Evolutionary conservation across 2,888 invertebrate genomes (phyloP).

Genomic region (Zygothrica quintamaculata): DNA sequence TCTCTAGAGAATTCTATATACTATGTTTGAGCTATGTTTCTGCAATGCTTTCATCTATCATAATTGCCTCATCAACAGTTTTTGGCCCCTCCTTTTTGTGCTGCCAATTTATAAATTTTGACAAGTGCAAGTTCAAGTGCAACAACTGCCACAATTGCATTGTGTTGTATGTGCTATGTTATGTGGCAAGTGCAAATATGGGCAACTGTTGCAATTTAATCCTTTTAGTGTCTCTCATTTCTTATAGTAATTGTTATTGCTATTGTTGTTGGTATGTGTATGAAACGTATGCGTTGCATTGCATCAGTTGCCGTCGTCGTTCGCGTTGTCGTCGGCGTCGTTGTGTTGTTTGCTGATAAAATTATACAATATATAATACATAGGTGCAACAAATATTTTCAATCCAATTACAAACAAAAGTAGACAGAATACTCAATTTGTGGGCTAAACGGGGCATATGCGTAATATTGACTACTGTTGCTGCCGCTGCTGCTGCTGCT

Average conservation of each 20-base stretch:
- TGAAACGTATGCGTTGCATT: constrained; percentile 32
- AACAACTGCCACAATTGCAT: constrained; percentile 24
- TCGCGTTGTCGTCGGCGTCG: constrained; percentile 3
- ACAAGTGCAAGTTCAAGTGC: constrained; percentile 73
- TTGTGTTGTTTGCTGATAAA: constrained; percentile 42
- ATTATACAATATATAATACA: constrained; percentile 37
- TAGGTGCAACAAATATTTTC: constrained; percentile 47
- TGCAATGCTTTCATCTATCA: no score
- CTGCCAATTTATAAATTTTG: no score
- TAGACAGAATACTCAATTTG: constrained; percentile 17
- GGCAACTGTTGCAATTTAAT: constrained; percentile 43
- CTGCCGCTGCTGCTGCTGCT: constrained; percentile 11
- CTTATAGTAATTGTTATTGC: no score
- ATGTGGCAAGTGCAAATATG: constrained; percentile 23
- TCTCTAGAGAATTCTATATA: no score
- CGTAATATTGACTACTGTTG: constrained; percentile 39
- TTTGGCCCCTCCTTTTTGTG: not conserved
- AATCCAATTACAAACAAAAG: constrained; percentile 65
- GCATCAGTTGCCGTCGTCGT: constrained; percentile 47
- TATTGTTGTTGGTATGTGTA: no score
- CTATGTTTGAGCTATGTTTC: no score
- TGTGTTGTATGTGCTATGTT: constrained; percentile 15
- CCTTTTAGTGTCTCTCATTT: constrained; percentile 57
- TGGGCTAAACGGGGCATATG: constrained; percentile 55
- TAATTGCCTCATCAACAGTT: no score